Conservation (phyloP, 2,797 vertebrate species). For the Heliangelus exortis region DNA sequence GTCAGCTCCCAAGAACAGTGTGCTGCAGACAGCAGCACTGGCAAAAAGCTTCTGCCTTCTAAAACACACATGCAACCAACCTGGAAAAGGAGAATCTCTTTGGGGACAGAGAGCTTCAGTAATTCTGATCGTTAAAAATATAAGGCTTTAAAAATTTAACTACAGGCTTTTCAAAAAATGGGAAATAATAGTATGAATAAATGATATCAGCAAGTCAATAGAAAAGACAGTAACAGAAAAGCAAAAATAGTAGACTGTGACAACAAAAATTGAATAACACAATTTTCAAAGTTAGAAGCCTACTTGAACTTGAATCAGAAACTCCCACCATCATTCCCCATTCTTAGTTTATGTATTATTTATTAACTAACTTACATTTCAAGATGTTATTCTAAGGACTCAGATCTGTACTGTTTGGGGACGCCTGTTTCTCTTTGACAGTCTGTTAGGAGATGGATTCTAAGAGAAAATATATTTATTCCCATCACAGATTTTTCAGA, state of each 20-base stretch:
- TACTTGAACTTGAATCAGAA: neutral
- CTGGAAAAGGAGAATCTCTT: neutral
- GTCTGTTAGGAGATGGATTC: neutral
- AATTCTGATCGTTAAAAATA: neutral
- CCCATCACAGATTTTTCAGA: neutral
- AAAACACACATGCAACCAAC: neutral
- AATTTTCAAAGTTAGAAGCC: neutral
- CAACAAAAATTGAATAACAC: neutral
- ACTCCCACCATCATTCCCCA: neutral
- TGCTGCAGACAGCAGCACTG: neutral
- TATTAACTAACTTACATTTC: neutral
- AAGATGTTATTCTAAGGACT: neutral
- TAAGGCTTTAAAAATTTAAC: neutral
- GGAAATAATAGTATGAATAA: neutral
- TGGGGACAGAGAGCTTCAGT: neutral
- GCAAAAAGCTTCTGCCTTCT: neutral
- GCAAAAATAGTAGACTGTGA: neutral
- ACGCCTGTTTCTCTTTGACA: neutral
- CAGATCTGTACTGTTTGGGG: neutral
- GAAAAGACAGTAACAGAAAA: neutral
- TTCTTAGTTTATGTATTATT: neutral
- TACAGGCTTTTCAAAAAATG: neutral
- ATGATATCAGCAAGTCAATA: neutral
- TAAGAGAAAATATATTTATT: neutral
- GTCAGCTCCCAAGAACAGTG: rapidly evolving